phyloP scores from a whole-genome alignment of 2,888 invertebrate genomes.

The Cryptus armator region DNA sequence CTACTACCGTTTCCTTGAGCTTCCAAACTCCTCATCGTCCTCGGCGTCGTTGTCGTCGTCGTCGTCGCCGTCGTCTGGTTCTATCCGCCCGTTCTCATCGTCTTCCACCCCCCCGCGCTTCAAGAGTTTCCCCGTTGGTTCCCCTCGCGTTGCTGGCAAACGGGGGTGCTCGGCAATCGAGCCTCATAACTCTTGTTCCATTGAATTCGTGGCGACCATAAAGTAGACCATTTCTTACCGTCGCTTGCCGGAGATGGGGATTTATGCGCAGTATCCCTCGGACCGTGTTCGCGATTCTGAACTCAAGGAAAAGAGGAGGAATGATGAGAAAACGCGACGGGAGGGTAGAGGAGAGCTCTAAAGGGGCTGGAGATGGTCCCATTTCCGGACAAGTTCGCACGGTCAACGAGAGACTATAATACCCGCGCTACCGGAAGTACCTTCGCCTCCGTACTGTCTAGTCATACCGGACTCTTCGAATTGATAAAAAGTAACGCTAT shows the following conservation, averaged over 20 bases:
- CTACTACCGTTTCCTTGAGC: slow-evolving; percentile 58
- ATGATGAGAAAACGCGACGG: not conserved
- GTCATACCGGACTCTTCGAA: slow-evolving; percentile 35
- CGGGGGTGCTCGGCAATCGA: slow-evolving; percentile 60
- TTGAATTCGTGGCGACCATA: slow-evolving; percentile 78
- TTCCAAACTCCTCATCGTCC: slow-evolving; percentile 46
- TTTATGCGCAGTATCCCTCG: slow-evolving; percentile 70
- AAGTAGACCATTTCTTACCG: slow-evolving; percentile 77
- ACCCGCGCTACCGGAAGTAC: slow-evolving; percentile 57
- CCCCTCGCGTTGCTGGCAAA: slow-evolving; percentile 12
- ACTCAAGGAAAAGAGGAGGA: slow-evolving; percentile 13
- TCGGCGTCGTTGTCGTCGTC: slow-evolving; percentile 46
- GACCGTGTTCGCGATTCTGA: slow-evolving; percentile 48
- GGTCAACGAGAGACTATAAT: slow-evolving; percentile 56
- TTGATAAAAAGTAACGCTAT: slow-evolving; percentile 45
- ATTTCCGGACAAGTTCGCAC: slow-evolving; percentile 62
- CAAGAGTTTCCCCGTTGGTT: slow-evolving; percentile 27
- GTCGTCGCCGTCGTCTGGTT: slow-evolving; percentile 46
- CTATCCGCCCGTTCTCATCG: slow-evolving; percentile 34
- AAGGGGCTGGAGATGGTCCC: slow-evolving; percentile 56
- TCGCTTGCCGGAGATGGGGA: slow-evolving; percentile 73
- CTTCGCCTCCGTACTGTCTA: slow-evolving; percentile 34
- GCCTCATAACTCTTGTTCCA: slow-evolving; percentile 78
- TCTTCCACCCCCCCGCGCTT: slow-evolving; percentile 45
- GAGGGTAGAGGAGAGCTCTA: not conserved